Evolutionary conservation across 2,113 vertebrate genomes (phyloP).

Genomic region (Monarcha castaneiventris): DNA sequence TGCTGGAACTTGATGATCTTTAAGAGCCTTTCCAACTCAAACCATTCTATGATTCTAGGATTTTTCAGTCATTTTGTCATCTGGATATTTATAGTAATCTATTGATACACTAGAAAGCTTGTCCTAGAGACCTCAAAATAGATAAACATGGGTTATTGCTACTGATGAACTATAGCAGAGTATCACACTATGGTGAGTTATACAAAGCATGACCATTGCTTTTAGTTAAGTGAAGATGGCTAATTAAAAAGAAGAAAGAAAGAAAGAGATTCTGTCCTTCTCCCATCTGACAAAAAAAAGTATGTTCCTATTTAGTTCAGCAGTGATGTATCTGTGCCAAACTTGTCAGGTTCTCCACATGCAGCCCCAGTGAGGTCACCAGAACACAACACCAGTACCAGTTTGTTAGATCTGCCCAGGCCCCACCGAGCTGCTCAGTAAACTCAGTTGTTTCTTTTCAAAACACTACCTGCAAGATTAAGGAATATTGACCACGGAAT

Average conservation of each 20-base stretch:
- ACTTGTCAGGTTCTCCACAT: not conserved
- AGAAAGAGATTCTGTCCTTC: not conserved
- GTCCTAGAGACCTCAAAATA: not conserved
- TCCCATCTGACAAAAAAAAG: not conserved
- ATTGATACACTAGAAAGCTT: not conserved
- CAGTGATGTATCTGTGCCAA: not conserved
- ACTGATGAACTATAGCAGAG: not conserved
- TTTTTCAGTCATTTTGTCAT: not conserved
- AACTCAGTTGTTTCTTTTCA: not conserved
- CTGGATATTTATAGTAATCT: not conserved
- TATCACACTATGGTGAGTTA: not conserved
- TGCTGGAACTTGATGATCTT: not conserved
- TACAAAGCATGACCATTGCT: not conserved
- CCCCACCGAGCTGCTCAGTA: not conserved
- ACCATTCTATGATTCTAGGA: not conserved
- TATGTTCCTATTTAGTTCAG: not conserved
- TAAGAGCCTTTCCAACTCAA: not conserved
- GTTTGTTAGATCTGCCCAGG: not conserved
- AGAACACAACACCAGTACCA: rapidly evolving
- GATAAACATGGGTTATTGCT: not conserved
- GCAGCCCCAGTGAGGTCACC: not conserved
- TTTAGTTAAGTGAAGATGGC: not conserved
- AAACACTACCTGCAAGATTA: not conserved
- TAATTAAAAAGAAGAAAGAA: not conserved
- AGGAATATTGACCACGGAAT: rapidly evolving